Conservation (phyloP, 2,113 vertebrate species). For the human region GRCh38 chr3:114701501-114702000, state of each 20-base stretch:
- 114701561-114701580: background rate
- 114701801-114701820: background rate
- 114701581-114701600: constrained; percentile 38
- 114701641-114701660: constrained; percentile 30
- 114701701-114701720: background rate
- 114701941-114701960: constrained; percentile 31
- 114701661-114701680: background rate
- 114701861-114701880: constrained; percentile 12
- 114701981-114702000: constrained; percentile 44
- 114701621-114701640: background rate
- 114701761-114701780: background rate
- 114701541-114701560: background rate
- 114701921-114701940: background rate
- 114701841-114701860: background rate
- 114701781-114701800: background rate
- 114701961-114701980: background rate
- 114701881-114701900: background rate
- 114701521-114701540: background rate
- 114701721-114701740: background rate
- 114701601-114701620: constrained; percentile 13
- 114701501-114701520: background rate
- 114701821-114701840: constrained; percentile 18
- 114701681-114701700: background rate
- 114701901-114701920: constrained; percentile 44
- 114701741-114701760: background rate